Evolutionary conservation across 2,113 vertebrate species (phyloP), one percentile per base, ranked within the genome.

Genomic region (Bufo gargarizans): DNA sequence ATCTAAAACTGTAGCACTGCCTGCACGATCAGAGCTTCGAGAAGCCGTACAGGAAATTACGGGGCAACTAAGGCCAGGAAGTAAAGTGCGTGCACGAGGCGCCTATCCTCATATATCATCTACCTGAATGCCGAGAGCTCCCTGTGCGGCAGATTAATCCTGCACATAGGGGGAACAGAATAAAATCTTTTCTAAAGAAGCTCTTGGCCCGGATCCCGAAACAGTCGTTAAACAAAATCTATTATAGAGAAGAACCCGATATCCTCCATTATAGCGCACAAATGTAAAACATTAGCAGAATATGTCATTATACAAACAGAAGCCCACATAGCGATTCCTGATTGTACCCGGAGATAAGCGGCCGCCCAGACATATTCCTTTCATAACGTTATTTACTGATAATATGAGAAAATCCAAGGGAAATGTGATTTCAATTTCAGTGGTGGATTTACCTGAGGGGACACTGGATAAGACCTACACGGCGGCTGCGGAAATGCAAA

Each of bases 301-400:
- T 82, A 49, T 82, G 61, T 65, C 45, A 65, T 49, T 61, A 19
- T 45, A 65, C 59, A 50, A 82, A 82, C 80, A 65, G 59, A 49
- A 82, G 19, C 43, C 7, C 3, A 10, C 58, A 45, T 49, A 45
- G 17, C 10, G 59, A 50, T 13, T 67, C 59, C 43, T 49, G 80
- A 82, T 82, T 13, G 59, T 45, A 50, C 43, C 63, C 14, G 33
- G 65, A 49, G 65, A 84, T 84, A 84, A 84, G 82, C 50, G 20
- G 67, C 19, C 22, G 69, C 65, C 69, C 50, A 84, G 69, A 84
- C 65, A 71, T 33, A 56, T 33, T 55, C 82, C 63, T 84, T 65
- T 65, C 59, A 82, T 49, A 82, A 22, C 84, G 61, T 77, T 77
- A 77, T 77, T 86, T 77, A 86, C 84, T 86, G 71, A 86, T 86